Conservation (phyloP, 2,113 vertebrate genomes). For the Shinisaurus crocodilurus region DNA sequence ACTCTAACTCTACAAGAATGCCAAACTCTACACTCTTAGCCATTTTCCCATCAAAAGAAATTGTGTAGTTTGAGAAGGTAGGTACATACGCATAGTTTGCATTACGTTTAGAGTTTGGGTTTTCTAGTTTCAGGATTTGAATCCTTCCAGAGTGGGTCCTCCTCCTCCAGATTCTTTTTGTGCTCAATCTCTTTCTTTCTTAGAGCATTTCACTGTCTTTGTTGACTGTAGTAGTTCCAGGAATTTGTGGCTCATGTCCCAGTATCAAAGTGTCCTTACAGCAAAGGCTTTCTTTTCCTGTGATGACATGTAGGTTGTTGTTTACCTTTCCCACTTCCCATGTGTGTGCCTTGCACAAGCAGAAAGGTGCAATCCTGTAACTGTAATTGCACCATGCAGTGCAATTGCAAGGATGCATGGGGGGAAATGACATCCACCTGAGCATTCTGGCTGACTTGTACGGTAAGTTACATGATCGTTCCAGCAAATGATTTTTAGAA, state of each 20-base stretch:
- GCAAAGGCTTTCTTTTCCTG: not conserved
- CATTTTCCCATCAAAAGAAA: not conserved
- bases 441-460: not conserved
- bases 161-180: not conserved
- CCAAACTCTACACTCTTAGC: not conserved
- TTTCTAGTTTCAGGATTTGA: not conserved
- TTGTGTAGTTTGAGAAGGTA: not conserved
- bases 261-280: not conserved
- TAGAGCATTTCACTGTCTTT: not conserved
- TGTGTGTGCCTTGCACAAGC: not conserved
- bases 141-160: not conserved
- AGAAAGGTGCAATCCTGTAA: not conserved
- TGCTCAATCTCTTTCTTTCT: not conserved
- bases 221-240: not conserved
- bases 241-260: not conserved
- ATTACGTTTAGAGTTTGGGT: not conserved
- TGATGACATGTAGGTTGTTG: not conserved
- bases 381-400: not conserved
- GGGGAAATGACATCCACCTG: not conserved
- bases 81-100: not conserved
- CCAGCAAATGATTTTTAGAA: constrained; percentile 37
- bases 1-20: not conserved
- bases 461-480: not conserved
- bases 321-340: not conserved
- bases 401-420: not conserved